Conservation (phyloP, 2,113 vertebrate genomes). For the Zapus hudsonius region DNA sequence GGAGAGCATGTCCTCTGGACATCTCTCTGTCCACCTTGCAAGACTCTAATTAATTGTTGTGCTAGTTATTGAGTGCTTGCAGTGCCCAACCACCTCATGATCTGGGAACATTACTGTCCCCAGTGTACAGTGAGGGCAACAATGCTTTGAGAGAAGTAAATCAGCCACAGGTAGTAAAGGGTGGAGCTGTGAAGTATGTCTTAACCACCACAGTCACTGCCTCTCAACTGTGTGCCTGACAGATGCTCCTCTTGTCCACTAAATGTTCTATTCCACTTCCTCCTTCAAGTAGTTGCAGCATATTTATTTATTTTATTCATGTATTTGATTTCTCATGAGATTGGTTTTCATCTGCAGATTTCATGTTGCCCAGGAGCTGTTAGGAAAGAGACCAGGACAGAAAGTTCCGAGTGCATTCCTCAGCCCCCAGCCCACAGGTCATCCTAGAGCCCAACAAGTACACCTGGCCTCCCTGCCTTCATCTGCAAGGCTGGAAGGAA, state of each 20-base stretch:
- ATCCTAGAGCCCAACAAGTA: too few relatives aligned
- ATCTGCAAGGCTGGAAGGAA: not conserved
- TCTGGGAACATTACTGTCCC: not conserved
- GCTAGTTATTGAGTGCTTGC: not conserved
- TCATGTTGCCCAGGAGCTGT: not conserved
- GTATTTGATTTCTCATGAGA: slow-evolving; percentile 20
- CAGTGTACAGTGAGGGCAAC: not conserved
- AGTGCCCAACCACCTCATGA: not conserved
- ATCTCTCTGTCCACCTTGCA: not conserved
- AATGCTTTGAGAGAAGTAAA: not conserved
- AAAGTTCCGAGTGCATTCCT: not conserved
- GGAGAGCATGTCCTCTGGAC: not conserved
- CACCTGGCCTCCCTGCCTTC: too few relatives aligned
- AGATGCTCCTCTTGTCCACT: not conserved
- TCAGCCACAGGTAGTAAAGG: not conserved
- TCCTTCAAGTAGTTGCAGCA: too few relatives aligned
- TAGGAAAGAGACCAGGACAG: not conserved
- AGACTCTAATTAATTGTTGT: not conserved
- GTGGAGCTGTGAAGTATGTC: not conserved
- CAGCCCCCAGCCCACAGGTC: too few relatives aligned
- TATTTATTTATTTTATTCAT: not conserved
- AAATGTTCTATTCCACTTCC: not conserved
- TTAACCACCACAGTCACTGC: not conserved
- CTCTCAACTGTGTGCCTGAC: not conserved
- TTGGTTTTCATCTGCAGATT: not conserved